Evolutionary conservation across 2,797 vertebrate species (phyloP), one percentile per base, ranked within the genome.

Genomic region (Liparis tanakae): DNA sequence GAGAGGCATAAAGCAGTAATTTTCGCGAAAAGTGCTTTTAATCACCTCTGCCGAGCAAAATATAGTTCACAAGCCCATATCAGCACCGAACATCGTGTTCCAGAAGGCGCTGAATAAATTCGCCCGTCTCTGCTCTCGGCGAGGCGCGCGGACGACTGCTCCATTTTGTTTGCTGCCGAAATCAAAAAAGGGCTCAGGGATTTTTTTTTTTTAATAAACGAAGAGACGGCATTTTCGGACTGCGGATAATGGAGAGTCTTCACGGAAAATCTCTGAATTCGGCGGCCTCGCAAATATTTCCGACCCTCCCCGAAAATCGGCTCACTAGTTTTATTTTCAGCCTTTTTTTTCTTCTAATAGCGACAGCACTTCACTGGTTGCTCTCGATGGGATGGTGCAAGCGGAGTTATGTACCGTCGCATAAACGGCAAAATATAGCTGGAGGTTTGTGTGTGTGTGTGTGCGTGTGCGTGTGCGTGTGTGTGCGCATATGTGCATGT

Each of bases 11-110:
- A 30, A 70, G 68, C 55, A 66, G 70, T 78, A 79, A 85, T 76
- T 89, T 74, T 87, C 74, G 74, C 25, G 72, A 80, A 83, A 85
- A 82, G 72, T 72, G 78, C 56, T 73, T 87, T 89, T 89, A 91
- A 91, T 92, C 85, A 88, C 83, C 84, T 84, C 61, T 71, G 57
- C 70, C 74, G 65, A 74, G 79, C 65, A 84, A 85, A 87, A 88
- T 76, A 77, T 22, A 72, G 58, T 80, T 72, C 73, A 78, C 44
- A 63, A 78, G 76, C 61, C 56, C 62, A 46, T 68, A 71, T 82
- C 79, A 59, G 69, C 14, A 67, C 43, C 67, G 78, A 83, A 74
- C 74, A 87, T 87, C 79, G 78, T 72, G 74, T 67, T 79, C 33
- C 71, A 81, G 63, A 81, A 80, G 80, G 72, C 81, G 74, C 56